A percentile compares a stretch with the other conserved stretches of the same genome.
These are phyloP conservation scores for Helobdella robusta DNA, from an alignment of 2,888 invertebrate genomes.

Conservation along the genomic window DNA sequence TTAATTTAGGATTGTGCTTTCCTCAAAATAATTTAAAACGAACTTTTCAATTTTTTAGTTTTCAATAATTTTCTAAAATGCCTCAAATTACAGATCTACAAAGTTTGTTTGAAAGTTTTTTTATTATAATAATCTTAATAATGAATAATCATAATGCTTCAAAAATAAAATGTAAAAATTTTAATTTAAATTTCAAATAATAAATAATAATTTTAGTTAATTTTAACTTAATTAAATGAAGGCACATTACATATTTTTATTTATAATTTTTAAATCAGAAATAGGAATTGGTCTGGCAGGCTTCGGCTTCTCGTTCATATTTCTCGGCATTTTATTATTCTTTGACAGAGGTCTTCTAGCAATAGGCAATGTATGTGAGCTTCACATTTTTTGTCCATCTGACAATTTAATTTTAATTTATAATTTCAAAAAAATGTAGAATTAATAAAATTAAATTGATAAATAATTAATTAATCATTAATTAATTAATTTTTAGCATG, in stretches of 20 bases:
- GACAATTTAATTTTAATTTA: neutral
- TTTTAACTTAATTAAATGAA: no score
- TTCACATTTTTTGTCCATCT: neutral
- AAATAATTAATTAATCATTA: neutral
- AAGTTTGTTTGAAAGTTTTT: conserved; percentile 2
- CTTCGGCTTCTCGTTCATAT: conserved; percentile 82
- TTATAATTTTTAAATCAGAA: conserved; percentile 50
- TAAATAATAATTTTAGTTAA: neutral
- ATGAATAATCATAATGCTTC: no score
- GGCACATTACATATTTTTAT: neutral
- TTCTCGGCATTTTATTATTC: conserved; percentile 79
- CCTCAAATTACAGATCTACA: conserved; percentile 13
- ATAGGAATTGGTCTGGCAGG: conserved; percentile 93
- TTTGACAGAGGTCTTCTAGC: conserved; percentile 94
- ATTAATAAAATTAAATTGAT: neutral
- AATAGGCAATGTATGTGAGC: conserved; percentile 87
- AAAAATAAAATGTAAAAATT: neutral
- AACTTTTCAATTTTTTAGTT: no score
- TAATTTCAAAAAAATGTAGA: neutral
- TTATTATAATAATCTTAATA: neutral
- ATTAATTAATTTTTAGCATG: neutral
- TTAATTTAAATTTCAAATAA: neutral
- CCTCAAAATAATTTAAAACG: no score
- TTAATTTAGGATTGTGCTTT: no score
- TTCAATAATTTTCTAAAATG: no score